Evolutionary conservation across 2,888 invertebrate species (phyloP).

Genomic region (Nomada fucata): DNA sequence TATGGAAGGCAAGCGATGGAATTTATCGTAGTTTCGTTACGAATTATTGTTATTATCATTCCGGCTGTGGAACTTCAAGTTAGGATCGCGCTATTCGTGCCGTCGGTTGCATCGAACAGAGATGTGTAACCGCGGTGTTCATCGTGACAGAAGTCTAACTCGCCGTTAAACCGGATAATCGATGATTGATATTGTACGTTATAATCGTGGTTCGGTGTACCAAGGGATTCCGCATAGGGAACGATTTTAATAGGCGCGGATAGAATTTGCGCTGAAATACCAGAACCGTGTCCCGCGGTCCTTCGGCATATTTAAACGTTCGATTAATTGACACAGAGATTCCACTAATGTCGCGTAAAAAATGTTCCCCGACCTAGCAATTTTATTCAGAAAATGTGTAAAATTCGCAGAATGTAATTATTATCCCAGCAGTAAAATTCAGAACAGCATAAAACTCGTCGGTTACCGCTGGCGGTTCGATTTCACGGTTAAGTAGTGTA

Average conservation of each 20-base stretch:
- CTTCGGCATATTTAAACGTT: background rate
- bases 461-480: background rate
- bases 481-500: constrained; percentile 29
- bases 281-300: background rate
- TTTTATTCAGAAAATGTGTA: no score
- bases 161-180: constrained; percentile 31
- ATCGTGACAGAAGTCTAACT: constrained; percentile 22
- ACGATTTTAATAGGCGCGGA: background rate
- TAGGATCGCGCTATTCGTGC: constrained; percentile 16
- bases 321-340: background rate
- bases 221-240: constrained; percentile 11
- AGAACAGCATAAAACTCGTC: no score
- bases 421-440: no score
- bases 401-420: no score
- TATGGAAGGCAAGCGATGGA: background rate
- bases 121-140: background rate
- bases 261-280: constrained; percentile 13
- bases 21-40: background rate
- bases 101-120: constrained; percentile 5
- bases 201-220: constrained; percentile 6
- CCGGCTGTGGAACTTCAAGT: background rate
- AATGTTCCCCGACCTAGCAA: no score
- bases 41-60: no score
- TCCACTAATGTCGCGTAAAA: no score
- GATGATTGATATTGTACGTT: constrained; percentile 36